Conservation (phyloP, 2,113 vertebrate species). For the Tapirus terrestris region DNA sequence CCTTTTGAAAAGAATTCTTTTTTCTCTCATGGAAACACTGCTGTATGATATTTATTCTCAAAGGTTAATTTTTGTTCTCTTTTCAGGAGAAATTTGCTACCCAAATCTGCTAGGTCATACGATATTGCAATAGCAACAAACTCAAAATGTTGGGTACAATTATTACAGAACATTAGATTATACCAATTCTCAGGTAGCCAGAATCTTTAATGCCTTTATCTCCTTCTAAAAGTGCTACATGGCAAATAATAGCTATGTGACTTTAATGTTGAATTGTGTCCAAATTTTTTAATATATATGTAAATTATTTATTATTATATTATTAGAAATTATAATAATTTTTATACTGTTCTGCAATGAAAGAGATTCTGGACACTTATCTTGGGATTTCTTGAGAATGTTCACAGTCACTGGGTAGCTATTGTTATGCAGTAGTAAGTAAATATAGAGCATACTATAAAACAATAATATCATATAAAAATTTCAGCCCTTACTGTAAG, state of each 20-base stretch:
- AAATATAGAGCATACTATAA: background rate
- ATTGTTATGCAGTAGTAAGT: background rate
- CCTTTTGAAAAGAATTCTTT: background rate
- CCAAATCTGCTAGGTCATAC: background rate
- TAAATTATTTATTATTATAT: background rate
- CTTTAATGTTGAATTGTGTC: slow-evolving; percentile 27
- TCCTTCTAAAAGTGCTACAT: background rate
- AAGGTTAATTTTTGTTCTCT: background rate
- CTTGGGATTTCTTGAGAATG: background rate
- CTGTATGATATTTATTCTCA: background rate
- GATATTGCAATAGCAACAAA: slow-evolving; percentile 38
- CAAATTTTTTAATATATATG: background rate
- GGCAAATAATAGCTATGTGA: background rate
- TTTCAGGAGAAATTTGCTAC: slow-evolving; percentile 15
- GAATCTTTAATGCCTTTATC: background rate
- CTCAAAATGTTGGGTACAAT: background rate
- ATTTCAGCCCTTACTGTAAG: background rate
- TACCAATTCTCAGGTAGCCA: background rate
- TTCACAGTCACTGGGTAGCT: background rate
- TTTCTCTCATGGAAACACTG: background rate
- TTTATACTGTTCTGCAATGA: background rate
- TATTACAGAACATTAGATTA: background rate
- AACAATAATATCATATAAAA: background rate
- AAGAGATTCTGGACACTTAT: background rate
- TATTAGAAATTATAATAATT: background rate